Conservation (phyloP, 2,888 invertebrate genomes). For the Acleris cristana region DNA sequence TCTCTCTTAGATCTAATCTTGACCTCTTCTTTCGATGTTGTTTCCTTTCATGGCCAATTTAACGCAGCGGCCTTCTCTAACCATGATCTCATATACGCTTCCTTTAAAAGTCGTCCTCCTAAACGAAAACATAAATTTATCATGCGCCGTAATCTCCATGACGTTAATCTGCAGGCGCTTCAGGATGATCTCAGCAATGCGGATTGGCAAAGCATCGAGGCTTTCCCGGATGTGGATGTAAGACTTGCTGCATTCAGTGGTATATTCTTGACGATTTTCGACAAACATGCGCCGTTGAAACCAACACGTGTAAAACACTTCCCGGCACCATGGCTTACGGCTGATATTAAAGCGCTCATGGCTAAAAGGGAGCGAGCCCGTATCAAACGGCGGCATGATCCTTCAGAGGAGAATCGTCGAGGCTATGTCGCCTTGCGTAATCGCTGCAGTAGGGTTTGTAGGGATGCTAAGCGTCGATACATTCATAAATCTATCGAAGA, state of each 20-base stretch:
- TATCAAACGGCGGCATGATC: neutral
- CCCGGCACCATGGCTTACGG: slow-evolving; percentile 16
- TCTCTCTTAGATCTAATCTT: slow-evolving; percentile 35
- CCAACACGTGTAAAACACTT: slow-evolving; percentile 3
- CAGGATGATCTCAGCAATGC: neutral
- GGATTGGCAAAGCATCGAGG: neutral
- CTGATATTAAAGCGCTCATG: slow-evolving; percentile 2
- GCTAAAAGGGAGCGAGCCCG: neutral
- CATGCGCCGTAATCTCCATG: slow-evolving; percentile 11
- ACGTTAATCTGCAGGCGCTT: slow-evolving; percentile 6
- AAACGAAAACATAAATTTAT: slow-evolving; percentile 6
- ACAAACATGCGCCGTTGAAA: slow-evolving; percentile 15
- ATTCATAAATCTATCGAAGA: slow-evolving; percentile 15
- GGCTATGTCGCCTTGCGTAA: slow-evolving; percentile 2
- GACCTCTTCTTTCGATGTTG: slow-evolving; percentile 22
- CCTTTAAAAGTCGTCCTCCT: slow-evolving; percentile 9
- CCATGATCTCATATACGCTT: slow-evolving; percentile 8
- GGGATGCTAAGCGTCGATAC: slow-evolving; percentile 26
- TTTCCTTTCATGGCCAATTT: slow-evolving; percentile 33
- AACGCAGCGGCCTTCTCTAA: slow-evolving; percentile 33
- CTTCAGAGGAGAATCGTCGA: neutral
- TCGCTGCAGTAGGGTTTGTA: slow-evolving; percentile 22
- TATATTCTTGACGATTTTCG: slow-evolving; percentile 2
- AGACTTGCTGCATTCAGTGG: neutral
- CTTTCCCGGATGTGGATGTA: neutral